A percentile compares a stretch with the other conserved stretches of the same genome.
phyloP scores from a whole-genome alignment of 1,140 invertebrate species.

The Apis dorsata region DNA sequence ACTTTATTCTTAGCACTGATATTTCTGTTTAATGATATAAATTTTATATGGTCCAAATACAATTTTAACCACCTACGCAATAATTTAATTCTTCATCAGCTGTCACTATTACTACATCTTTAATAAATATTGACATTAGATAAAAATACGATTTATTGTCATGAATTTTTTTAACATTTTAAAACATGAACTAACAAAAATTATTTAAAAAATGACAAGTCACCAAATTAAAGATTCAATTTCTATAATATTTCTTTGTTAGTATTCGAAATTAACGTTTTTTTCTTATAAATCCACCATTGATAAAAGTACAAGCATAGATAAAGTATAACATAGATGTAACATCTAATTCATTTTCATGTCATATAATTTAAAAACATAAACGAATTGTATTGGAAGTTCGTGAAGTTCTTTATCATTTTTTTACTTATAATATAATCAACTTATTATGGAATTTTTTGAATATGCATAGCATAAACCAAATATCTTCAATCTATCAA shows the following conservation, averaged over 20 bases:
- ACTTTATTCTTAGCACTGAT: background rate
- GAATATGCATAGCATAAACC: too few relatives aligned
- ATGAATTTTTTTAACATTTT: background rate
- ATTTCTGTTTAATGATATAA: conserved; percentile 11
- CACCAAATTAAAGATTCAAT: background rate
- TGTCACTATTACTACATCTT: conserved; percentile 32
- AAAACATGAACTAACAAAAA: background rate
- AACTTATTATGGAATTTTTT: too few relatives aligned
- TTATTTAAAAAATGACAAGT: background rate
- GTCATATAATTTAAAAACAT: background rate
- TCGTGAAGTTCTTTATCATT: background rate
- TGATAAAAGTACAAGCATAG: conserved; percentile 22
- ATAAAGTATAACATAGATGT: background rate
- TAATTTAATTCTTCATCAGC: conserved; percentile 23
- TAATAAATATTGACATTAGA: conserved; percentile 21
- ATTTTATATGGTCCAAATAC: conserved; percentile 4
- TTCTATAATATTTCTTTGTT: conserved; percentile 3
- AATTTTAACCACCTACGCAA: conserved; percentile 31
- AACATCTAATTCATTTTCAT: background rate
- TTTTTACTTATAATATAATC: background rate
- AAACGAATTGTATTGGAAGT: background rate
- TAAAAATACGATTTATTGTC: background rate
- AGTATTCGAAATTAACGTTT: conserved; percentile 8
- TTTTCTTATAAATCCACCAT: conserved; percentile 2
- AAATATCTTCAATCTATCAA: too few relatives aligned